A percentile compares a stretch with the other conserved stretches of the same genome.
Evolutionary conservation across 1,140 invertebrate species (phyloP).

Genomic region (Penaeus vannamei): DNA sequence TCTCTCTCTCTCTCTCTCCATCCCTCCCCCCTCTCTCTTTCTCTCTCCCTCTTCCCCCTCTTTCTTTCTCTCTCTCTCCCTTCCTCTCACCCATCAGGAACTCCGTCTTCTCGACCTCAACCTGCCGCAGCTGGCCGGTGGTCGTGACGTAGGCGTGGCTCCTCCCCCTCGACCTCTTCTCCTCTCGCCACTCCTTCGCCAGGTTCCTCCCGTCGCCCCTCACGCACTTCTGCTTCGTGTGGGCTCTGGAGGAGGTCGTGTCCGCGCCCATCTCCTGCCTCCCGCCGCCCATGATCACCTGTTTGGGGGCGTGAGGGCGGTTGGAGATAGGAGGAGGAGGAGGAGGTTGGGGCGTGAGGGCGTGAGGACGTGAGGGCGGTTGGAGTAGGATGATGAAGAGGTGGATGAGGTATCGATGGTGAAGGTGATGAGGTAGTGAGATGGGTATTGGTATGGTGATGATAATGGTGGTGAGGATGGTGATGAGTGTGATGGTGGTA

Average conservation of each 20-base stretch:
- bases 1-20: no score
- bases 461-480: no score
- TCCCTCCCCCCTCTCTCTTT: background rate
- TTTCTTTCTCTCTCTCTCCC: background rate
- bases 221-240: slow-evolving; percentile 23
- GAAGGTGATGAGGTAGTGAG: no score
- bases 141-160: slow-evolving; percentile 80
- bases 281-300: slow-evolving; percentile 59
- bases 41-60: background rate
- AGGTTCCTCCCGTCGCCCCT: slow-evolving; percentile 78
- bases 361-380: no score
- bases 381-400: no score
- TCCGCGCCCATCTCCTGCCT: slow-evolving; percentile 47
- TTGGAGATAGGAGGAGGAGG: no score
- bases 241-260: background rate
- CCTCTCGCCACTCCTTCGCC: slow-evolving; percentile 76
- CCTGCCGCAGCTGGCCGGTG: slow-evolving; percentile 73
- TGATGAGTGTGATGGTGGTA: no score
- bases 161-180: slow-evolving; percentile 76
- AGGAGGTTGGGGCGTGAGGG: no score
- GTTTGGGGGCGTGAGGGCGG: no score
- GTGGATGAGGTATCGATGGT: no score
- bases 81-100: slow-evolving; percentile 80
- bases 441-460: no score
- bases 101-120: slow-evolving; percentile 76